Evolutionary conservation across 64 coral and sea anemone genomes (phyloP), one percentile per base, ranked within the genome.

Genomic region (Actinia equina): DNA sequence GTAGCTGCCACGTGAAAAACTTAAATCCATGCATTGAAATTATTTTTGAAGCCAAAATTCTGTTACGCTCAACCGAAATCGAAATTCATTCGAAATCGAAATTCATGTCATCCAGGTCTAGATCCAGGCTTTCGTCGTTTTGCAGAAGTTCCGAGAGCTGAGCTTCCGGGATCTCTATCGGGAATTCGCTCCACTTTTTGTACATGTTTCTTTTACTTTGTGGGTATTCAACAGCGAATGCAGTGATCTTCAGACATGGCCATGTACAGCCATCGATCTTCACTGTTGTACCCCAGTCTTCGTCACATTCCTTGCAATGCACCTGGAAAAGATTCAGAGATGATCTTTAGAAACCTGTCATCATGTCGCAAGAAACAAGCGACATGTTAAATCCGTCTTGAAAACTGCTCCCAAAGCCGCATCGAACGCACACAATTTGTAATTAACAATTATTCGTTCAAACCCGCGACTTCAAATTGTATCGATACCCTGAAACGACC

Each of bases 281-380:
- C 2, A 74, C 86, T 19, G 69, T 92, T 7, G 81, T 59, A 17
- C 91, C 91, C 86, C 86, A 92, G n/a, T 92, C 91, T 44, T 83
- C 49, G 12, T 30, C 91, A 43, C 91, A 92, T 0, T 77, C 17
- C 5, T 44, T 65, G 76, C 91, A 92, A 25, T 77, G 77, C 11
- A 88, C 91, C 63, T 92, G n/a, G 14, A 81, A n/a, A 81, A 4
- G 49, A 49, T 8, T 81, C 41, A 17, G 52, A 78, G 5, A 74
- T 74, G 12, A 4, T 26, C 46, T 49, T 49, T 8, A 49, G 7
- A 49, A 49, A 49, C 46, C 7, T 49, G 46, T 49, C 46, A 4
- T 49, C 4, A 49, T 8, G 7, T 8, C 46, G 7, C 46, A 49
- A 49, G 4, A 49, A 49, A 4, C 4, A 49, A 49, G 46, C 46